phyloP scores from a whole-genome alignment of 2,797 vertebrate genomes.

The Ptychobarbus kaznakovi region DNA sequence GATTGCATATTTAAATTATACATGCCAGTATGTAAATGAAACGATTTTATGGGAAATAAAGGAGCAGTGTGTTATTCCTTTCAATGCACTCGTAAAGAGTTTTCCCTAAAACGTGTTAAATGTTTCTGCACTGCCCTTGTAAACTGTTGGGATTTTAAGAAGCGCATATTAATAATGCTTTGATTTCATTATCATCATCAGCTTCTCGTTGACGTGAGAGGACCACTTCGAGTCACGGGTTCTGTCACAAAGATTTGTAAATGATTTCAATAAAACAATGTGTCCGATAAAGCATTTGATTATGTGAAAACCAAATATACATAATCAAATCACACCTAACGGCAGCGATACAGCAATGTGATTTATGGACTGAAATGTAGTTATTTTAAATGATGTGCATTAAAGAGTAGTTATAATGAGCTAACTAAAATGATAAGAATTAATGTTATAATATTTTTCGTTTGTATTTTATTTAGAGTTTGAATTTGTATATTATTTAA shows the following conservation, averaged over 20 bases:
- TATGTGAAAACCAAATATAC: neutral
- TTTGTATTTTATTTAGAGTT: neutral
- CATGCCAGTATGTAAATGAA: neutral
- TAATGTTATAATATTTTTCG: neutral
- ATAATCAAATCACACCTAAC: neutral
- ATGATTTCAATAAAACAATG: neutral
- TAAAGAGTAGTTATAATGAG: neutral
- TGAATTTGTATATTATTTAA: neutral
- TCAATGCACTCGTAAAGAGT: neutral
- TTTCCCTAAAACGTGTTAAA: neutral
- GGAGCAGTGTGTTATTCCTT: neutral
- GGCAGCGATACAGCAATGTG: neutral
- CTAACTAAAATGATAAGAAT: neutral
- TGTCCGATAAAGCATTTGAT: conserved; percentile 10
- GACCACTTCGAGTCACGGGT: neutral
- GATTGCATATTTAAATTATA: neutral
- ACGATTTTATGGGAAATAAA: neutral
- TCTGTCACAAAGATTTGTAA: neutral
- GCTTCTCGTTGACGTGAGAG: neutral
- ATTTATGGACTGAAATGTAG: neutral
- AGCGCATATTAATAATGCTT: neutral
- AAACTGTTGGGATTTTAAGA: neutral
- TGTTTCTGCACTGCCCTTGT: neutral
- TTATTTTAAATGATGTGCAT: neutral
- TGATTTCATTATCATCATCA: neutral